phyloP scores from a whole-genome alignment of 2,888 invertebrate genomes.

The Achlya flavicornis region DNA sequence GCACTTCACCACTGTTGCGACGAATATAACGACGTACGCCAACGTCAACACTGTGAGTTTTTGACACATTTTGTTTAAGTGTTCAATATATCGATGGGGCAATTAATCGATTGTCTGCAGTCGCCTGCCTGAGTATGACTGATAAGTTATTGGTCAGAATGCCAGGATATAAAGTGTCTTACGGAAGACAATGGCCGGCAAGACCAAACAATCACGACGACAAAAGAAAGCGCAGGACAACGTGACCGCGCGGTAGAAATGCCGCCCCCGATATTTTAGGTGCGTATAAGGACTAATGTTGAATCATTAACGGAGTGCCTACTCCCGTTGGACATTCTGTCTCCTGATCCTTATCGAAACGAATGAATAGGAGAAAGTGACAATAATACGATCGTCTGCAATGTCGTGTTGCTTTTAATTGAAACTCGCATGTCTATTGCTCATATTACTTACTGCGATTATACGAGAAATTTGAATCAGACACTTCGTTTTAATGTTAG shows the following conservation, averaged over 20 bases:
- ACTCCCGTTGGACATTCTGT: constrained; percentile 62
- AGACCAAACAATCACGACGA: constrained; percentile 68
- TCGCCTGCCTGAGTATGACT: constrained; percentile 67
- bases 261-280: constrained; percentile 66
- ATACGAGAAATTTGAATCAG: background rate
- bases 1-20: constrained; percentile 62
- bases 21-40: constrained; percentile 64
- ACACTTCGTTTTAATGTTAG: background rate
- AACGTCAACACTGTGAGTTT: constrained; percentile 66
- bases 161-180: constrained; percentile 81
- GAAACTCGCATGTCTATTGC: constrained; percentile 12
- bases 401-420: constrained; percentile 13
- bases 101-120: constrained; percentile 49
- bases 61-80: constrained; percentile 61
- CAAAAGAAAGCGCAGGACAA: constrained; percentile 79
- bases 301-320: constrained; percentile 64
- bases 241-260: constrained; percentile 77
- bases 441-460: constrained; percentile 2
- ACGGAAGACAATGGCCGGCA: constrained; percentile 73
- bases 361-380: constrained; percentile 67
- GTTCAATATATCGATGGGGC: constrained; percentile 31
- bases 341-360: constrained; percentile 62
- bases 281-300: constrained; percentile 70
- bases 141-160: constrained; percentile 61
- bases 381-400: constrained; percentile 27